Percentiles rank a stretch among this genome's conserved stretches.
These are phyloP conservation scores for Stercorarius parasiticus DNA, from an alignment of 2,113 vertebrate species.

Conservation along the genomic window DNA sequence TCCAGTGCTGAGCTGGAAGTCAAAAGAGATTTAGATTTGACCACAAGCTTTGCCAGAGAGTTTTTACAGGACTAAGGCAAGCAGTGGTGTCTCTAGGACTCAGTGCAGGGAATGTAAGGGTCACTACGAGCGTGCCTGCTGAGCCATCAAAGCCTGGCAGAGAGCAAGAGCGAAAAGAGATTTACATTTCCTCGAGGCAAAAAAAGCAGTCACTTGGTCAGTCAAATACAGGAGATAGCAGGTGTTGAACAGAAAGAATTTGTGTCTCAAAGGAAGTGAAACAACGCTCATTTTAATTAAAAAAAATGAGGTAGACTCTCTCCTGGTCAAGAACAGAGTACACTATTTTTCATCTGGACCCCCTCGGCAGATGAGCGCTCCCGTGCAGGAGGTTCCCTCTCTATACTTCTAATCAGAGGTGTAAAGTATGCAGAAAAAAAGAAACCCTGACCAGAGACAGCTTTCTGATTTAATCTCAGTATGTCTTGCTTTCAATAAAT, in stretches of 20 bases:
- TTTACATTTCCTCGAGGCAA: background rate
- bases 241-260: background rate
- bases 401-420: background rate
- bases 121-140: too few species aligned
- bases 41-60: background rate
- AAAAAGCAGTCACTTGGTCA: background rate
- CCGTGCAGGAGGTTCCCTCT: background rate
- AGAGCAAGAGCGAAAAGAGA: background rate
- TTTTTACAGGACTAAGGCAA: background rate
- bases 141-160: background rate
- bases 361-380: accelerated
- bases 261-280: background rate
- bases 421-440: background rate
- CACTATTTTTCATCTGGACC: background rate
- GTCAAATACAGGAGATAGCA: background rate
- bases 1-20: background rate
- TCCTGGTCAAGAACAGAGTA: background rate
- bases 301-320: background rate
- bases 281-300: background rate
- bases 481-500: background rate
- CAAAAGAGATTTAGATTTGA: background rate
- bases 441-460: background rate
- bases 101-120: background rate
- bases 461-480: background rate
- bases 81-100: background rate